Evolutionary conservation across 1,140 invertebrate genomes (phyloP), one percentile per base, ranked within the genome.

Genomic region (Bombyx mandarina): DNA sequence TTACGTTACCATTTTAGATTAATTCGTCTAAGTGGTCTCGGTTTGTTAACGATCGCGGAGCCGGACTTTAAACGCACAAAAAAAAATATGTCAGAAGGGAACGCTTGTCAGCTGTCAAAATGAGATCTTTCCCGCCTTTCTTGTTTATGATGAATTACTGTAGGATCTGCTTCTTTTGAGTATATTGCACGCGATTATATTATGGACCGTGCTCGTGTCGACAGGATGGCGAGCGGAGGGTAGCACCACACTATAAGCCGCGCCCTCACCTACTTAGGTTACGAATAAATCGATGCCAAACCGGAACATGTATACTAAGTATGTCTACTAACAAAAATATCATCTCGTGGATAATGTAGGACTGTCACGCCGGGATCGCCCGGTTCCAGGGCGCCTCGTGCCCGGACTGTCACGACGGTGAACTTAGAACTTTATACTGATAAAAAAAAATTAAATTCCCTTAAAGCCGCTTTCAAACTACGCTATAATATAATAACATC

Each of bases 371-470:
- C 71, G 71, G 74, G 63, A 57, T 61, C 69, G 45, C 26, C 12
- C 35, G 22, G 12, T 66, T 56, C 51, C 56, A 60, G 54, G 66
- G 69, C 62, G 18, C 18, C 8, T 35, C 26, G 26, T 35, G 50
- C 50, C 22, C 50, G n/a, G 45, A 47, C 45, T 10, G 50, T 35
- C 8, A 10, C 50, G 50, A 51, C 50, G 18, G 69, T 75, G 69
- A 80, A 82, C 77, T 82, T 79, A 82, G 79, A 80, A 79, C 79
- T 84, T 85, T 83, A 82, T 81, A 87, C 78, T 79, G 78, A 83
- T 78, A 76, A 85, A 82, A 35, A 35, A 35, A 35, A 84, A 75
- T 77, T 76, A 75, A 82, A 79, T 60, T 70, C 75, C 69, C 66
- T 77, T 75, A 82, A 45, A 18, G 12, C 12, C 12, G 12, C 12